phyloP scores from a whole-genome alignment of 2,797 vertebrate genomes.

The Heliangelus exortis region DNA sequence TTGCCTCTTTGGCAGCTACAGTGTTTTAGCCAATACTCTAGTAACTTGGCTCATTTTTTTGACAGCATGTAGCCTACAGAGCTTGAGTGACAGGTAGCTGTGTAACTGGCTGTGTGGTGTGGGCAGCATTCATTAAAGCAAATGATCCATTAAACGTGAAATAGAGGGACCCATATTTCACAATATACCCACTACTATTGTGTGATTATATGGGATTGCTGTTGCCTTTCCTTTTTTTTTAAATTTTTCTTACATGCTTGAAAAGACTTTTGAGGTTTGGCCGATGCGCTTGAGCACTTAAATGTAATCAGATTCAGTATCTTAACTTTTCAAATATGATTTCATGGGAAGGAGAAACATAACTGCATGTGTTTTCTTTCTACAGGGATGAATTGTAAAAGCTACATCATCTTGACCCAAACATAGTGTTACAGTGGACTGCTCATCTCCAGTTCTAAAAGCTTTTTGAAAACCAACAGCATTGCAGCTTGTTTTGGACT shows the following conservation, averaged over 20 bases:
- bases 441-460: slow-evolving; percentile 84
- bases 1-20: slow-evolving; percentile 15
- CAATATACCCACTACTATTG: background rate
- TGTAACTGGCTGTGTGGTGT: background rate
- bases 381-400: slow-evolving; percentile 97
- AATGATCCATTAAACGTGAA: background rate
- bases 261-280: slow-evolving; percentile 8
- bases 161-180: background rate
- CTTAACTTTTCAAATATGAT: background rate
- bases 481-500: slow-evolving; percentile 85
- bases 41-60: slow-evolving; percentile 15
- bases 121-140: background rate
- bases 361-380: slow-evolving; percentile 64
- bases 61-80: background rate
- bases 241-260: slow-evolving; percentile 9
- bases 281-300: slow-evolving; percentile 21
- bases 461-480: slow-evolving; percentile 85
- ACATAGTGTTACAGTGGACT: slow-evolving; percentile 83
- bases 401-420: slow-evolving; percentile 84
- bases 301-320: slow-evolving; percentile 2
- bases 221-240: slow-evolving; percentile 40
- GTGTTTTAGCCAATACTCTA: background rate
- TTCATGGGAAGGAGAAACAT: slow-evolving; percentile 12
- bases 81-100: background rate
- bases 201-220: slow-evolving; percentile 7